Percentiles rank a stretch among this genome's conserved stretches.
These are phyloP conservation scores for Lasioglossum lativentre DNA, from an alignment of 2,888 invertebrate genomes.

Conservation along the genomic window DNA sequence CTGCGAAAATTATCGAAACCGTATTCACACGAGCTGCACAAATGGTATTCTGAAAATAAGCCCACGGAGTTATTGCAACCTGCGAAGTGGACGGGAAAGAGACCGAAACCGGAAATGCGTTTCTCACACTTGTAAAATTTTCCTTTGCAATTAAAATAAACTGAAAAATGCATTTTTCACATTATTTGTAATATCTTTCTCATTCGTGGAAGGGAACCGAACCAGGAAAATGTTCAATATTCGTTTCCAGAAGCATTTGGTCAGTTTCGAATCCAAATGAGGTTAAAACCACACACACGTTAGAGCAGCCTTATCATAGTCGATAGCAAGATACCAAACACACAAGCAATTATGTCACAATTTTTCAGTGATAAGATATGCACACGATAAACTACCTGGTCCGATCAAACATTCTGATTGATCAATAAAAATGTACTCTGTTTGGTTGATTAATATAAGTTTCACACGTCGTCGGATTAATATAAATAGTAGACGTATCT, in stretches of 20 bases:
- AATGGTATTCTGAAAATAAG: constrained; percentile 61
- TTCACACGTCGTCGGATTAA: no score
- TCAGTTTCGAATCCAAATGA: not conserved
- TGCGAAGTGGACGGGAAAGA: not conserved
- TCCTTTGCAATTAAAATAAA: not conserved
- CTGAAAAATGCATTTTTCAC: no score
- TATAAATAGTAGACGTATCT: not conserved
- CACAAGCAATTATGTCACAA: not conserved
- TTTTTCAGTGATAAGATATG: not conserved
- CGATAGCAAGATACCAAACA: constrained; percentile 20
- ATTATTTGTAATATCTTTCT: no score
- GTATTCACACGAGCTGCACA: constrained; percentile 63
- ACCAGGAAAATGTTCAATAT: no score
- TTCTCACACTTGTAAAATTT: not conserved
- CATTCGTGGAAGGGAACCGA: not conserved
- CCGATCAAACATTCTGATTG: not conserved
- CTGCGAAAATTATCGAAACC: constrained; percentile 57
- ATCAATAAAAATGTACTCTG: not conserved
- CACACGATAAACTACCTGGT: not conserved
- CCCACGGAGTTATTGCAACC: constrained; percentile 24
- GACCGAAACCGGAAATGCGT: not conserved
- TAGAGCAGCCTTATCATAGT: constrained; percentile 11
- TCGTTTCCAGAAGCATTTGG: not conserved
- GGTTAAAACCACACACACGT: constrained; percentile 1
- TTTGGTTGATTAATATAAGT: not conserved